Evolutionary conservation across 2,888 invertebrate species (phyloP), one percentile per base, ranked within the genome.

Genomic region (Apodemia zela): DNA sequence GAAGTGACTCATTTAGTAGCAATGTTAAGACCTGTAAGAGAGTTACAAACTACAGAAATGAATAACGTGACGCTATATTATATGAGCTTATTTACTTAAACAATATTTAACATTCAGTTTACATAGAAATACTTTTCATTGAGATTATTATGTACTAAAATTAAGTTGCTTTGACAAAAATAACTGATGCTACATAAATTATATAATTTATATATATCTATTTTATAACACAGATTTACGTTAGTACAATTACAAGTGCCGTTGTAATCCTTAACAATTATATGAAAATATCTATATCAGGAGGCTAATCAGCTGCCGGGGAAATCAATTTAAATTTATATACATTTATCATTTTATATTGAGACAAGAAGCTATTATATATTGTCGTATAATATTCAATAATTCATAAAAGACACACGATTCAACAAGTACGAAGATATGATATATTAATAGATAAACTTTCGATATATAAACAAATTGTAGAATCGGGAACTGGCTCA

Each of bases 61-160:
- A 83, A 83, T 78, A 73, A 74, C 76, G 80, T 80, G 81, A 79
- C 75, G 74, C 79, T 79, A 79, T 75, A 80, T 84, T 78, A 75
- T 38, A 80, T 74, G 81, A 85, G 74, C 84, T 84, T 88, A 86
- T 76, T 76, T 75, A 69, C 75, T 73, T 75, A 75, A 90, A 87
- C 85, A 89, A 90, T 89, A 89, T 88, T 87, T 89, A 90, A 90
- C 90, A 89, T 90, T 89, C 82, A 89, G 83, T 88, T 88, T 87
- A 89, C 87, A 87, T 84, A 82, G 82, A 84, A 84, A 82, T 85
- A 84, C 74, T 78, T 82, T 47, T 25, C 25, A 1, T 81, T 77
- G 78, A 87, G 84, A 85, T 79, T 77, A 73, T 69, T 65, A 63
- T 68, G 63, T 66, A 61, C 64, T 63, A 62, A 65, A 47, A 67